Evolutionary conservation across 1,140 invertebrate genomes (phyloP), one percentile per base, ranked within the genome.

Genomic region (Streblospio benedicti): DNA sequence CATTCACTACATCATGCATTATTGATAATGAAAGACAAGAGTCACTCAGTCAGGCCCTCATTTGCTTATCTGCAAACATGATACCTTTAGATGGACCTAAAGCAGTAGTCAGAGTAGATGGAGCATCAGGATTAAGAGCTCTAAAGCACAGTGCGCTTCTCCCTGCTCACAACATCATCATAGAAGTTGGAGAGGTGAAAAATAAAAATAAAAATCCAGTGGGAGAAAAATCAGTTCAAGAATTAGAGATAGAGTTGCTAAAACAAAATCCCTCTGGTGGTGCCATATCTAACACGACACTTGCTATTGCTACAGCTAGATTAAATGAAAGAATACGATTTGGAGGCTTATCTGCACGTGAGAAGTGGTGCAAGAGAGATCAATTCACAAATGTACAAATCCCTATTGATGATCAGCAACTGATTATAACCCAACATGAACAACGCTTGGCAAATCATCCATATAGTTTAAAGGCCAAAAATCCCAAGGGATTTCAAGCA

Each of bases 191-290:
- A n/a, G n/a, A n/a, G n/a, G n/a, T n/a, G n/a, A n/a, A n/a, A n/a
- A n/a, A n/a, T n/a, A n/a, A n/a, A 6, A 62, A 65, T 55, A 67
- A 62, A 43, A 62, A 65, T 25, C 57, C 65, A n/a, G 57, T 65
- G 25, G 57, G 63, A 25, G 65, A 65, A 50, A 65, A 45, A 43
- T 49, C 60, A 25, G 59, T 65, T 16, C 28, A 2, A 27, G 3
- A 2, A 28, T 20, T 51, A 25, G 49, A 38, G n/a, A 9, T 9
- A 9, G 35, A 38, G n/a, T n/a, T 9, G 9, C 35, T 38, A 38
- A 9, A 38, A 9, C n/a, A 9, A n/a, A 38, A 38, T 9, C 35
- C 35, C 9, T 9, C 35, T n/a, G 35, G n/a, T n/a, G n/a, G 35
- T 38, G 9, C 35, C n/a, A n/a, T 38, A 38, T 38, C 35, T 9